Conservation (phyloP, 2,888 invertebrate genomes). For the Siphlonurus alternatus region DNA sequence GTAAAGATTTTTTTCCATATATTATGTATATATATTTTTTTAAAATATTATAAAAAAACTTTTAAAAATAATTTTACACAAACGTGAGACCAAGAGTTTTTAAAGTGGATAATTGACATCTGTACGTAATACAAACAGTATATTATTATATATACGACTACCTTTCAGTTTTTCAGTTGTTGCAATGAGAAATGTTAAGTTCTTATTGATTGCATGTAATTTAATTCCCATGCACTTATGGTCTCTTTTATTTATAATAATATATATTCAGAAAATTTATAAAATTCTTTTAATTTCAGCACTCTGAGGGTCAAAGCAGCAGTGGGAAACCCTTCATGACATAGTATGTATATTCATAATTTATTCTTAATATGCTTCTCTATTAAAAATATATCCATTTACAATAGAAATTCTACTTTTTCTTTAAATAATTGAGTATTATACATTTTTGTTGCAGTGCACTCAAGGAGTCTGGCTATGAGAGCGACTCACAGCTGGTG, state of each 20-base stretch:
- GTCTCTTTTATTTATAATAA: conserved; percentile 11
- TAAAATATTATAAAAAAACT: background rate
- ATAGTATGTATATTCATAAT: conserved; percentile 45
- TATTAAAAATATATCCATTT: no score
- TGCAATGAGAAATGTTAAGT: no score
- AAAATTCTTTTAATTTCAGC: conserved; percentile 28
- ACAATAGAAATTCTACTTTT: background rate
- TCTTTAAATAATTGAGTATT: background rate
- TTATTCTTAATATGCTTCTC: no score
- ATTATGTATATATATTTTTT: background rate
- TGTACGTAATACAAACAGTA: no score
- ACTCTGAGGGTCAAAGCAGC: conserved; percentile 47
- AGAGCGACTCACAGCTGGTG: conserved; percentile 76
- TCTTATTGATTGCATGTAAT: no score
- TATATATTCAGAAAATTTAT: conserved; percentile 11
- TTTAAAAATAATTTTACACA: background rate
- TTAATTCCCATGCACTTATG: no score
- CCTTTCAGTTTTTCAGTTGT: no score
- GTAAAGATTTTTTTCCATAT: background rate
- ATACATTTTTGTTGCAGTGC: conserved; percentile 35
- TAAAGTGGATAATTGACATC: no score
- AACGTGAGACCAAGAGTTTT: background rate
- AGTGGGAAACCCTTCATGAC: conserved; percentile 62
- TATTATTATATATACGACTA: no score
- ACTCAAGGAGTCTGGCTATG: conserved; percentile 77